Percentiles rank a stretch among this genome's conserved stretches.
Evolutionary conservation across 2,888 invertebrate genomes (phyloP).

Genomic region (Standfussiana lucernea): DNA sequence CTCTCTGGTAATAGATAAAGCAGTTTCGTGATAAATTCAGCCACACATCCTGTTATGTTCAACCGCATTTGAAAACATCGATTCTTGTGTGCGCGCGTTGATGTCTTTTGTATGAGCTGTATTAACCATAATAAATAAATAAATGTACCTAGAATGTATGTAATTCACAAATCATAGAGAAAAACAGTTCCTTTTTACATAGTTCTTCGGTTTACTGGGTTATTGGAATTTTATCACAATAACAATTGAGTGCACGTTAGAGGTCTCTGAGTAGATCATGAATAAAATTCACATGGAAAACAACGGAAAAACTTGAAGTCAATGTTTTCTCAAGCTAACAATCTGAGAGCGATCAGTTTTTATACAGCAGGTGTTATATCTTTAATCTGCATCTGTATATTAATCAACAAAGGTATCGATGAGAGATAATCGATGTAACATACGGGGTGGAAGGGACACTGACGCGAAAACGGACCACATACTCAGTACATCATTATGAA

Average conservation of each 20-base stretch:
- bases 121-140: not conserved
- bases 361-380: not conserved
- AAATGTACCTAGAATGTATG: not conserved
- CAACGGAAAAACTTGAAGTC: not conserved
- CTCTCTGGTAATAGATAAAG: not conserved
- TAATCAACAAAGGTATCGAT: not conserved
- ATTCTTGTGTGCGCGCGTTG: slow-evolving; percentile 68
- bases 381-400: not conserved
- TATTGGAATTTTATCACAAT: not conserved
- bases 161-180: not conserved
- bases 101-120: slow-evolving; percentile 73
- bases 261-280: not conserved
- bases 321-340: not conserved
- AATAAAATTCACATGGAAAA: not conserved
- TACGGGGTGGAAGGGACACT: too few relatives aligned
- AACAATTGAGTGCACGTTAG: not conserved
- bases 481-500: too few relatives aligned
- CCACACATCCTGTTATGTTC: not conserved
- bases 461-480: too few relatives aligned
- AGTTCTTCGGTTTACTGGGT: too few relatives aligned
- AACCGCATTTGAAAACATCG: not conserved
- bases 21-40: not conserved
- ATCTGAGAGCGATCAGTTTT: slow-evolving; percentile 1
- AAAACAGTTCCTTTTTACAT: not conserved
- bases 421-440: not conserved